These are phyloP conservation scores for Ictalurus punctatus DNA, from an alignment of 2,113 vertebrate genomes.

Conservation along the genomic window DNA sequence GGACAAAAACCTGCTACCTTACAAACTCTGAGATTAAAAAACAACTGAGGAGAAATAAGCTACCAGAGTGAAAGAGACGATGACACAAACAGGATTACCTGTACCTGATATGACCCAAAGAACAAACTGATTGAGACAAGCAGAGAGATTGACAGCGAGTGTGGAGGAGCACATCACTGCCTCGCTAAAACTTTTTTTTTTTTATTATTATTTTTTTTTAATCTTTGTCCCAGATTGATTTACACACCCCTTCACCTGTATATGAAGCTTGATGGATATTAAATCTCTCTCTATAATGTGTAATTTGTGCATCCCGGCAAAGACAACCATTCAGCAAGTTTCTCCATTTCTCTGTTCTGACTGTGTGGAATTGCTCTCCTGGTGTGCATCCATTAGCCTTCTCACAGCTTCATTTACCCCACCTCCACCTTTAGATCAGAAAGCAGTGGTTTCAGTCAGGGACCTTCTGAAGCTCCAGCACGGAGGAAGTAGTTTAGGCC, in stretches of 20 bases:
- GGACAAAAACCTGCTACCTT: not conserved
- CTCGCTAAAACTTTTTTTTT: not conserved
- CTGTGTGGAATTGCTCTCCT: not conserved
- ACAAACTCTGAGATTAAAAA: not conserved
- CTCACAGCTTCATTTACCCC: not conserved
- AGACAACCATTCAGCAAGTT: slow-evolving; percentile 4
- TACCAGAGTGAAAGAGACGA: not conserved
- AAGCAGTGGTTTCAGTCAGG: slow-evolving; percentile 1
- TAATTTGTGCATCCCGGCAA: not conserved
- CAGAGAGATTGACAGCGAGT: not conserved
- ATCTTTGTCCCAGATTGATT: slow-evolving; percentile 12
- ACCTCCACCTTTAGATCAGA: slow-evolving; percentile 20
- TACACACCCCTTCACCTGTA: not conserved
- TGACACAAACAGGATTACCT: not conserved
- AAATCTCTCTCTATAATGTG: slow-evolving; percentile 2
- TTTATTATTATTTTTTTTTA: not conserved
- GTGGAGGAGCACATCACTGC: not conserved
- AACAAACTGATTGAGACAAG: not conserved
- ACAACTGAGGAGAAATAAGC: not conserved
- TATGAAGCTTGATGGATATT: slow-evolving; percentile 15
- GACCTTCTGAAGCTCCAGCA: not conserved
- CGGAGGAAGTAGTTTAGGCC: not conserved
- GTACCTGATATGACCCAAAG: not conserved
- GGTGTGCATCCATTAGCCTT: not conserved
- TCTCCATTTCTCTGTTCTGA: not conserved